Conservation (phyloP, 2,113 vertebrate species). For the Otus sunia region DNA sequence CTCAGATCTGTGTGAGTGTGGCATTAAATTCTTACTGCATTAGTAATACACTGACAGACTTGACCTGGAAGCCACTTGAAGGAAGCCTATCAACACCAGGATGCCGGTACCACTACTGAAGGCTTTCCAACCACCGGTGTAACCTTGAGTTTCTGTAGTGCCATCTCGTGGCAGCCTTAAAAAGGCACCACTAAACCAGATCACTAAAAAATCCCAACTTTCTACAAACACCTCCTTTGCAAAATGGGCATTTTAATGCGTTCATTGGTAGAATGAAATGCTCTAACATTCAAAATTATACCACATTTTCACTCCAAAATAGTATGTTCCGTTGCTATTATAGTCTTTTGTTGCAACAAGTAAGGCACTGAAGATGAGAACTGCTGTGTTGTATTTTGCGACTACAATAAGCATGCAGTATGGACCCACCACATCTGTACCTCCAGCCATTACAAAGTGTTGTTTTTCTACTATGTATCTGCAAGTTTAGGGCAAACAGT, state of each 20-base stretch:
- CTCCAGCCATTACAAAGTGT: accelerated
- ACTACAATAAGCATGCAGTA: neutral
- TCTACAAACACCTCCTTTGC: accelerated
- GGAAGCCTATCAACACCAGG: neutral
- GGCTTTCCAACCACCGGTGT: neutral
- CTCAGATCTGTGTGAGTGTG: neutral
- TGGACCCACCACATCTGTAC: neutral
- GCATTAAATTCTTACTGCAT: neutral
- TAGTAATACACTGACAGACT: neutral
- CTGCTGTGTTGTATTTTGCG: neutral
- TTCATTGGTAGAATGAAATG: neutral
- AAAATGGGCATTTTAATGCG: neutral
- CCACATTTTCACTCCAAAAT: neutral
- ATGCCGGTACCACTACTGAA: neutral
- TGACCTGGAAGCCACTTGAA: neutral
- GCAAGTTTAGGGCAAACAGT: neutral
- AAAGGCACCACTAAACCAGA: neutral
- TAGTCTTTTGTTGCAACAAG: neutral
- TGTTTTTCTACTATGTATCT: neutral
- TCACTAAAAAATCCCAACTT: too few species aligned
- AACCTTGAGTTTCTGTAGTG: neutral
- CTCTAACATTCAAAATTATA: neutral
- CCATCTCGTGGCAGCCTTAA: neutral
- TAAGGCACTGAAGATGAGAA: neutral
- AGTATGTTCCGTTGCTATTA: neutral